phyloP scores from a whole-genome alignment of 2,797 vertebrate genomes.

The Falco novaeseelandiae region DNA sequence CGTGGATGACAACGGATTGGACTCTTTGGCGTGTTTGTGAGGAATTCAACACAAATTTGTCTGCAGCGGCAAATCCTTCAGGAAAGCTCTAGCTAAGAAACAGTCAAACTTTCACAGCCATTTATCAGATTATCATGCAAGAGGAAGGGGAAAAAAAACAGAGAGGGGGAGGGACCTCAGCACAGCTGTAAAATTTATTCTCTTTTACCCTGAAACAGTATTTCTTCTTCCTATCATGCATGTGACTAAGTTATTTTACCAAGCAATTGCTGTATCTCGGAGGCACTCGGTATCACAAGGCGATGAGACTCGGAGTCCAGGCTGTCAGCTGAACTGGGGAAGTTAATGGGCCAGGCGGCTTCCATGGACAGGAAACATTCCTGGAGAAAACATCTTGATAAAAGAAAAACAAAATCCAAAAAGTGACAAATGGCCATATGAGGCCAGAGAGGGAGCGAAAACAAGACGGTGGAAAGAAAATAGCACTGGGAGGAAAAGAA shows the following conservation, averaged over 20 bases:
- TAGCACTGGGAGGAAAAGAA: background rate
- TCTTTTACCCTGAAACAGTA: background rate
- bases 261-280: background rate
- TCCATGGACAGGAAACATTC: conserved; percentile 15
- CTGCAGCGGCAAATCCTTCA: background rate
- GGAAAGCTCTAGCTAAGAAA: background rate
- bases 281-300: conserved; percentile 17
- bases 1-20: background rate
- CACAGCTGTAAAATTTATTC: conserved; percentile 37
- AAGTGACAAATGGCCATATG: conserved; percentile 26
- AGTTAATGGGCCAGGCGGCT: conserved; percentile 52
- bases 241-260: conserved; percentile 32
- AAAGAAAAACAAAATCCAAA: background rate
- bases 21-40: background rate
- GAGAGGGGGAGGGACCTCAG: background rate
- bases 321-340: conserved; percentile 30
- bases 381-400: conserved; percentile 38
- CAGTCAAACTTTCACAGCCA: background rate
- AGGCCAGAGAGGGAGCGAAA: conserved; percentile 1
- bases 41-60: background rate
- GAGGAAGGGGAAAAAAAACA: background rate
- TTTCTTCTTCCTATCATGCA: conserved; percentile 26
- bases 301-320: conserved; percentile 11
- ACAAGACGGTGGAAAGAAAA: conserved; percentile 24
- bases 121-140: background rate